These are phyloP conservation scores for Lordiphosa stackelbergi DNA, from an alignment of 1,140 invertebrate species.

Conservation along the genomic window DNA sequence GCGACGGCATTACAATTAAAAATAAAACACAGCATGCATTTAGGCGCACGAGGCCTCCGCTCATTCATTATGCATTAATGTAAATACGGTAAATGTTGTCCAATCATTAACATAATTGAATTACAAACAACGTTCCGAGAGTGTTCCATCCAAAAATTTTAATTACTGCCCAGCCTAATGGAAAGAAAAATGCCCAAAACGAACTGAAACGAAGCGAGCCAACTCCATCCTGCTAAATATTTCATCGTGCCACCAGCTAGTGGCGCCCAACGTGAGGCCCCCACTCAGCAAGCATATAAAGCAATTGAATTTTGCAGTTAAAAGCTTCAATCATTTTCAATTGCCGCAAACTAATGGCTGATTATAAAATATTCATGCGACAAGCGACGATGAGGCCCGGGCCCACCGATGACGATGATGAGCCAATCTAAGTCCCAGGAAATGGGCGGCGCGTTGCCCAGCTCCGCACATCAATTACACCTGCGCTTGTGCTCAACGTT, in stretches of 20 bases:
- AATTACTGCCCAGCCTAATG: conserved; percentile 71
- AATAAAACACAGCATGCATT: conserved; percentile 48
- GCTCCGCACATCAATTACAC: conserved; percentile 41
- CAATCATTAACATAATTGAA: conserved; percentile 78
- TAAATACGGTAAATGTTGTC: conserved; percentile 77
- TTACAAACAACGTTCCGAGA: conserved; percentile 70
- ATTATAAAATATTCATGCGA: conserved; percentile 75
- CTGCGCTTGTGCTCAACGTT: conserved; percentile 31
- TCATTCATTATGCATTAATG: conserved; percentile 77
- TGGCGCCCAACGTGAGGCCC: neutral
- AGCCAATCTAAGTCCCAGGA: conserved; percentile 46
- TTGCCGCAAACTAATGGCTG: conserved; percentile 72
- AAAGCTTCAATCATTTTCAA: conserved; percentile 75
- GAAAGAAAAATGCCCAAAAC: conserved; percentile 31
- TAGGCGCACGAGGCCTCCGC: conserved; percentile 27
- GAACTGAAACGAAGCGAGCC: conserved; percentile 16
- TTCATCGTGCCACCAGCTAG: conserved; percentile 37
- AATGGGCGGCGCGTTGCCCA: conserved; percentile 16
- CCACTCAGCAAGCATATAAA: conserved; percentile 26
- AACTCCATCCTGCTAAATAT: conserved; percentile 53
- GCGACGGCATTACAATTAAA: conserved; percentile 42
- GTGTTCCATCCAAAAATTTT: conserved; percentile 70
- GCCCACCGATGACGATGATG: conserved; percentile 54
- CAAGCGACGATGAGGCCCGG: conserved; percentile 36
- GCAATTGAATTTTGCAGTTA: conserved; percentile 74